These are phyloP conservation scores for Brachyrhaphis roseni DNA, from an alignment of 2,797 vertebrate genomes.

Conservation along the genomic window DNA sequence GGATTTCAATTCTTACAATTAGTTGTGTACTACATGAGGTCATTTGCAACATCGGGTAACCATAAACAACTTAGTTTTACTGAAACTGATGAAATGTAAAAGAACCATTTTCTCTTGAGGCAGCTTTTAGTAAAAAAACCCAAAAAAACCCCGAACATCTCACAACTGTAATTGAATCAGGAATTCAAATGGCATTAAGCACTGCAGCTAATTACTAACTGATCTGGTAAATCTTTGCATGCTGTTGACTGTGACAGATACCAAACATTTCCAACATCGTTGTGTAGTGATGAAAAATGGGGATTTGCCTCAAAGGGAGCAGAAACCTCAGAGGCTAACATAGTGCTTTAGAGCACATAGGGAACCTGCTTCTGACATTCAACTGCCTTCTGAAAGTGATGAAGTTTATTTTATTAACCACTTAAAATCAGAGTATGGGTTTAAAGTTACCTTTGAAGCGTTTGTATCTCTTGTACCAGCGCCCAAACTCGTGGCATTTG, in stretches of 20 bases:
- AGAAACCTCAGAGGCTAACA: not conserved
- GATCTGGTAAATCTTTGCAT: constrained; percentile 20
- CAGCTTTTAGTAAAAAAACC: not conserved
- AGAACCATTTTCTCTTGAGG: not conserved
- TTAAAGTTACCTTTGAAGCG: constrained; percentile 91
- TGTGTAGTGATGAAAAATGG: constrained; percentile 19
- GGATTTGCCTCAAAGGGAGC: not conserved
- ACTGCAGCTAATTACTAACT: constrained; percentile 23
- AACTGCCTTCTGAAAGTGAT: not conserved
- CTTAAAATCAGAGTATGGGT: not conserved
- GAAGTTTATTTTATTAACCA: not conserved
- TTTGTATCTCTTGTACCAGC: constrained; percentile 98
- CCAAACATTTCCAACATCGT: constrained; percentile 18
- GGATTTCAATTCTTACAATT: not conserved
- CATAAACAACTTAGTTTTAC: not conserved
- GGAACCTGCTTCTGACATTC: constrained; percentile 2
- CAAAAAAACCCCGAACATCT: not conserved
- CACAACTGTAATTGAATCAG: constrained; percentile 1
- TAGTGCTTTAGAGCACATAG: too few relatives aligned
- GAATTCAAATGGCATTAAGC: not conserved
- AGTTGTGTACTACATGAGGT: not conserved
- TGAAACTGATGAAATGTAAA: not conserved
- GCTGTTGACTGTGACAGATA: constrained; percentile 26
- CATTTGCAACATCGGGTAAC: not conserved
- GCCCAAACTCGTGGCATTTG: constrained; percentile 97